Evolutionary conservation across 2,797 vertebrate species (phyloP).

Genomic region (Allobates femoralis): DNA sequence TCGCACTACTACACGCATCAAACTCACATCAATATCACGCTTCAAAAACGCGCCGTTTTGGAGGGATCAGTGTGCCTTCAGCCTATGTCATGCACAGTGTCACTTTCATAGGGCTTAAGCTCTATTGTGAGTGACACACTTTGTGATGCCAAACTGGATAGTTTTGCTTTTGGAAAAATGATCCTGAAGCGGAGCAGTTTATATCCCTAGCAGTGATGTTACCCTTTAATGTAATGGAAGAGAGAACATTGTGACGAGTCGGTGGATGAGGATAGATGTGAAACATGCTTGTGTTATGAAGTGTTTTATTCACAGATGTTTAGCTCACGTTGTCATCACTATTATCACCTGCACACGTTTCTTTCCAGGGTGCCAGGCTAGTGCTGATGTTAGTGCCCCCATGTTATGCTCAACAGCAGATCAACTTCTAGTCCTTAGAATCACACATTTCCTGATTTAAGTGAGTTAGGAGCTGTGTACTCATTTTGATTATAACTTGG

Average conservation of each 20-base stretch:
- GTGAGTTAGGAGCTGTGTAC: constrained; percentile 42
- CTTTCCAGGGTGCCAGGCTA: neutral
- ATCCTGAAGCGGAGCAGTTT: too few relatives aligned
- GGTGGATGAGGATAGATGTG: neutral
- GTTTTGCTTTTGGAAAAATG: neutral
- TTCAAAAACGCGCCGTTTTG: too few relatives aligned
- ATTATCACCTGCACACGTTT: neutral
- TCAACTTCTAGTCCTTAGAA: neutral
- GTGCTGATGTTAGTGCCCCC: neutral
- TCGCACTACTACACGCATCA: too few relatives aligned
- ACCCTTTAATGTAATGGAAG: neutral
- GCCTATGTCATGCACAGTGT: too few relatives aligned
- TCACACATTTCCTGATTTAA: neutral
- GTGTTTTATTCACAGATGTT: neutral
- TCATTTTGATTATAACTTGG: constrained; percentile 54
- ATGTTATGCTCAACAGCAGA: neutral
- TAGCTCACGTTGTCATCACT: neutral
- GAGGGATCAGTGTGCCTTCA: too few relatives aligned
- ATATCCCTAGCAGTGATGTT: neutral
- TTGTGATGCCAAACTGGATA: too few relatives aligned
- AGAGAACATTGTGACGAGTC: neutral
- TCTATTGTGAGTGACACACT: too few relatives aligned
- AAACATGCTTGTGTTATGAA: neutral
- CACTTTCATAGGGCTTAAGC: too few relatives aligned
- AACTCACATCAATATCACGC: too few relatives aligned